Conservation (phyloP, 1,140 invertebrate genomes). For the Caenorhabditis tropicalis region DNA sequence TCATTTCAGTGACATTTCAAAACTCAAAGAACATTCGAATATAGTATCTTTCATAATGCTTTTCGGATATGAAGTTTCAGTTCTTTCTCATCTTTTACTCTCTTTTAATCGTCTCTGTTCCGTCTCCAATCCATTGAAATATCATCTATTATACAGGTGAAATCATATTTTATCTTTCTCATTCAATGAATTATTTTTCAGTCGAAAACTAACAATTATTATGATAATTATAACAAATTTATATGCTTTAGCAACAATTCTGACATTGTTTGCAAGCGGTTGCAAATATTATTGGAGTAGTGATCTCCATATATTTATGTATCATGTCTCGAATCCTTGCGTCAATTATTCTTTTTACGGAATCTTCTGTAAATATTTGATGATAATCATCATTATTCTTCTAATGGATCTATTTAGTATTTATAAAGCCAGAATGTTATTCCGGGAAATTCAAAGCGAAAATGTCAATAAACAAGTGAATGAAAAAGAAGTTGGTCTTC, state of each 20-base stretch:
- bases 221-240: background rate
- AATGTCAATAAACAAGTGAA: background rate
- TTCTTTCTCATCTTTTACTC: background rate
- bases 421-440: background rate
- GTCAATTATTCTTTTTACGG: background rate
- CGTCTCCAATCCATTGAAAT: background rate
- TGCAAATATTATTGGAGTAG: constrained; percentile 11
- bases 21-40: background rate
- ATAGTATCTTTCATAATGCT: background rate
- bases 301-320: constrained; percentile 9
- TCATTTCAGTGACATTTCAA: background rate
- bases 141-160: constrained; percentile 19
- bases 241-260: background rate
- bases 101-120: background rate
- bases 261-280: background rate
- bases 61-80: constrained; percentile 1
- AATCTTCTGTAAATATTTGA: background rate
- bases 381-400: background rate
- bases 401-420: constrained; percentile 1
- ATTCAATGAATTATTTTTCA: background rate
- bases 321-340: constrained; percentile 1
- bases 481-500: background rate
- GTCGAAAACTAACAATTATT: background rate
- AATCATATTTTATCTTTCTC: background rate
- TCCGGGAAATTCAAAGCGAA: background rate